Evolutionary conservation across 2,888 invertebrate genomes (phyloP), one percentile per base, ranked within the genome.

Genomic region (Mimumesa dahlbomi): DNA sequence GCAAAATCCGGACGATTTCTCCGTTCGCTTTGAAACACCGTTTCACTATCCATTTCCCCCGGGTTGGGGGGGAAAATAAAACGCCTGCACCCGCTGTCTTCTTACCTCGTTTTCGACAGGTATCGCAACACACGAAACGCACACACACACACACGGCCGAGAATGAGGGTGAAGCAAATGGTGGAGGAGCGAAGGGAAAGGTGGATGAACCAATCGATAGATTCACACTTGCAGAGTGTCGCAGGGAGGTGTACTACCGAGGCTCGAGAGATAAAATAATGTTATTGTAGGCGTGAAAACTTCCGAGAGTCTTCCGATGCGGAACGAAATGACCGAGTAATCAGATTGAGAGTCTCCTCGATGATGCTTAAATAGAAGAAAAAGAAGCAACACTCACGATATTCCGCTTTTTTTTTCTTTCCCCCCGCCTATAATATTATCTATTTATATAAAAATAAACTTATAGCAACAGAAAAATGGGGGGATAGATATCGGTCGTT

Each of bases 1-100:
- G 25, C 25, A 18, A 31, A 18, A 36, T 21, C 11, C 5, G 43
- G 36, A 16, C 36, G 62, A 54, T 16, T 54, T 7, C 42, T 18
- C 61, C 7, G 48, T 61, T 14, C 49, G 50, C 61, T 42, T 50
- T 34, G 42, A n/a, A n/a, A 48, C 70, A 54, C 64, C 40, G 75
- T 71, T 36, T 64, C 43, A 31, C 58, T 19, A 64, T 72, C 66
- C 63, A 46, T 54, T 53, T 64, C 48, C 56, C 61, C 54, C 38
- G 75, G 66, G 50, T 58, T n/a, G n/a, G n/a, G n/a, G n/a, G n/a
- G n/a, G n/a, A n/a, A n/a, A n/a, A n/a, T n/a, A n/a, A n/a, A n/a
- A 57, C 75, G 57, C 67, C 62, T 69, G 77, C 79, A 79, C 79
- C n/a, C 64, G 62, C 48, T 57, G 57, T 57, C 50, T n/a, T n/a